These are phyloP conservation scores for Trachelus iudaicus DNA, from an alignment of 2,888 invertebrate species.

Conservation along the genomic window DNA sequence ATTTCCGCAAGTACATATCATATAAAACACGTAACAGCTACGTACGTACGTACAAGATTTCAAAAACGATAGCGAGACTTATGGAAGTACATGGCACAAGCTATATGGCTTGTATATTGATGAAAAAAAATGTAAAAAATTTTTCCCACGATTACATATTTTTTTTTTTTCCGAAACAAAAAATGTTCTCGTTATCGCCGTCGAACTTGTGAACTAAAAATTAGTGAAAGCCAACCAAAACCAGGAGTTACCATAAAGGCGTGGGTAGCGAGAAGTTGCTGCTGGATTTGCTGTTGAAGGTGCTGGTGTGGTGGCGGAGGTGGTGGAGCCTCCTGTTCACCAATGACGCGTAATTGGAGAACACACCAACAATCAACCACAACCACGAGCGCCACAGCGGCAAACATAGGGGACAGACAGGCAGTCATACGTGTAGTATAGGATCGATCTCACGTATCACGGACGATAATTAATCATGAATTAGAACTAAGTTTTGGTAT, in stretches of 20 bases:
- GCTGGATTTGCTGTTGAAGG: conserved; percentile 67
- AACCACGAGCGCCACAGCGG: conserved; percentile 66
- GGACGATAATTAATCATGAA: conserved; percentile 43
- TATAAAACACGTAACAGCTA: conserved; percentile 47
- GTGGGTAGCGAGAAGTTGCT: conserved; percentile 67
- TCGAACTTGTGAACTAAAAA: conserved; percentile 38
- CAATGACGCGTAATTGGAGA: conserved; percentile 63
- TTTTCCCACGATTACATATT: not conserved
- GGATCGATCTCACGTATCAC: conserved; percentile 54
- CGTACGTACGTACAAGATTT: conserved; percentile 33
- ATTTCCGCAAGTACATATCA: conserved; percentile 25
- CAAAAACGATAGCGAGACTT: conserved; percentile 16
- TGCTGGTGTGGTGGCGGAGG: conserved; percentile 65
- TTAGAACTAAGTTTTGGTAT: conserved; percentile 25
- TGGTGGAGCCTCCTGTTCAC: conserved; percentile 65
- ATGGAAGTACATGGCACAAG: conserved; percentile 5
- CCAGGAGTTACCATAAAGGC: conserved; percentile 67
- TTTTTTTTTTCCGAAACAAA: not conserved
- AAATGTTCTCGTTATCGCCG: not conserved
- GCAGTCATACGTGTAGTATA: conserved; percentile 65
- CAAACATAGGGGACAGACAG: conserved; percentile 66
- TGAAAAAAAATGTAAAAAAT: not conserved
- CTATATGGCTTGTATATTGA: too few relatives aligned
- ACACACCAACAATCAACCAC: conserved; percentile 67
- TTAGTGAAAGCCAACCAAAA: conserved; percentile 67